Evolutionary conservation across 2,113 vertebrate genomes (phyloP).

Genomic region (Coptodon rendalli): DNA sequence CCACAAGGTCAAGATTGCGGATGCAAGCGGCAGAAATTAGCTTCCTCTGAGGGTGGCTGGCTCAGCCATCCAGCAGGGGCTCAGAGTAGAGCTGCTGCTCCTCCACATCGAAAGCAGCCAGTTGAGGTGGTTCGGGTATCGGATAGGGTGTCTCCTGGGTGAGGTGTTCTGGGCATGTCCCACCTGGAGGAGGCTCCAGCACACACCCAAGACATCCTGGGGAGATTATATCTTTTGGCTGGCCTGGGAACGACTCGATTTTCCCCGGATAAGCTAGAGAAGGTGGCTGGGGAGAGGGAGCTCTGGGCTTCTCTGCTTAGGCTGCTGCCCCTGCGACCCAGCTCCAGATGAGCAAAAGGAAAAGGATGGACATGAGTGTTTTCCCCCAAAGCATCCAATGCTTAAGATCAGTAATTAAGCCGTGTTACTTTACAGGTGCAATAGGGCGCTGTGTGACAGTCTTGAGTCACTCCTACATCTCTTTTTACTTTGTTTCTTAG

Average conservation of each 20-base stretch:
- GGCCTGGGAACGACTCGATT: background rate
- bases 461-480: background rate
- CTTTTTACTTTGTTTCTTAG: background rate
- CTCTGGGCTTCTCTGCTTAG: background rate
- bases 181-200: fast-evolving
- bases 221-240: background rate
- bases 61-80: background rate
- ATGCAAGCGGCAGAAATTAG: background rate
- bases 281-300: fast-evolving
- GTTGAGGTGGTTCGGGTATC: background rate
- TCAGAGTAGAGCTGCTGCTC: background rate
- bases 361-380: background rate
- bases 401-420: background rate
- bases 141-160: background rate
- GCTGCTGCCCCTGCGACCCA: fast-evolving
- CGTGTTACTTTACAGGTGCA: fast-evolving
- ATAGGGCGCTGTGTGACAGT: background rate
- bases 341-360: background rate
- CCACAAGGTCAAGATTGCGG: background rate
- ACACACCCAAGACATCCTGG: background rate
- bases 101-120: background rate
- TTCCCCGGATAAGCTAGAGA: fast-evolving
- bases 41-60: background rate
- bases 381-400: background rate
- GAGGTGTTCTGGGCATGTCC: background rate